Base-by-base conservation (phyloP, 2,888 invertebrate species). In the Dinocampus coccinellae region DNA sequence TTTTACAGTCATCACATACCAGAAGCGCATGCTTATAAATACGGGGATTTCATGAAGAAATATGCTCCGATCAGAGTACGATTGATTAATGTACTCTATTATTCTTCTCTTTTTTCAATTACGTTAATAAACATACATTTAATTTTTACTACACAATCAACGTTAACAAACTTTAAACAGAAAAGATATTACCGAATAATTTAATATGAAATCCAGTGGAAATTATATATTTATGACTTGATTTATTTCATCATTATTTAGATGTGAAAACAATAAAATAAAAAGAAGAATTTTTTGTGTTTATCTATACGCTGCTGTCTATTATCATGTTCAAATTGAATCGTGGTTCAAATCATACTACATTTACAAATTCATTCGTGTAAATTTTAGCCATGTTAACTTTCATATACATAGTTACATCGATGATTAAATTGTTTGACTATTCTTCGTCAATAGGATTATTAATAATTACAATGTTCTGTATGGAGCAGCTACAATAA, bases 321-420 rank as follows among this genome's bases (percentile, higher is more conserved):
- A 76, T 69, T 75, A 66, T 73, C 73, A 63, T 66, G 64, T 65
- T 67, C 39, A 24, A 39, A 62, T 70, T 75, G 76, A 83, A 76
- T 82, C 80, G 84, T 84, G 81, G 81, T 83, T 85, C 81, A 80
- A 74, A 4, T 80, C 80, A 83, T 82, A 82, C 84, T 84, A 82
- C 80, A 82, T 83, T 84, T 81, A 82, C 82, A 81, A 66, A 73
- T 80, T 77, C 75, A 80, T 83, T 82, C 81, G 80, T 86, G 84
- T 85, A 86, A 84, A 85, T 85, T 86, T 85, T 85, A 86, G 85
- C 84, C 85, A 83, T 83, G 84, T 82, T 84, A 84, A 85, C 86
- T 85, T 85, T 83, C n/a, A 83, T 85, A 84, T 85, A 84, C 83
- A 83, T 85, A 84, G 83, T 79, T 76, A 83, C 82, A 81, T 85